Evolutionary conservation across 2,888 invertebrate species (phyloP).

Genomic region (Epistrophe eligans): DNA sequence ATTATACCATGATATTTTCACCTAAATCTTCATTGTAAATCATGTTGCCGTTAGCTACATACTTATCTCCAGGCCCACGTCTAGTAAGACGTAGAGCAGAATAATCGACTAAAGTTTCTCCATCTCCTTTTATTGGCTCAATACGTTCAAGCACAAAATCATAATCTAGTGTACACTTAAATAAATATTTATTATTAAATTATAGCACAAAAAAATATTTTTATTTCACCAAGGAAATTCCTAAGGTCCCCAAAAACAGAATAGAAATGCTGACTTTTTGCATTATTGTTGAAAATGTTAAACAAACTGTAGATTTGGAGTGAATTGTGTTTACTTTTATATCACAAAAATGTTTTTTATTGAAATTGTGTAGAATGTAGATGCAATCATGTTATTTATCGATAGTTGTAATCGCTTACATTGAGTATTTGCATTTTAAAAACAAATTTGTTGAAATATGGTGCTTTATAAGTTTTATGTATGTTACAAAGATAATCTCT

Average conservation of each 20-base stretch:
- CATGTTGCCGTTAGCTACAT: not conserved
- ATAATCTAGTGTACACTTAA: not conserved
- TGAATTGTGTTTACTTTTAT: not conserved
- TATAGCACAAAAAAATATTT: not conserved
- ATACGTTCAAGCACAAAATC: slow-evolving; percentile 1
- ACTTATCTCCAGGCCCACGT: not conserved
- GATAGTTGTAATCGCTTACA: not conserved
- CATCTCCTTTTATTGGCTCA: slow-evolving; percentile 17
- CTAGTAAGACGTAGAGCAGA: not conserved
- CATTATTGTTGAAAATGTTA: not conserved
- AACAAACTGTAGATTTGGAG: not conserved
- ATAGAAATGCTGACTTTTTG: not conserved
- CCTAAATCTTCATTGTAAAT: slow-evolving; percentile 2
- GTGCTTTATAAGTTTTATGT: not conserved
- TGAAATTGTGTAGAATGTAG: not conserved
- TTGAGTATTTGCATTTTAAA: not conserved
- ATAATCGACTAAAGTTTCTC: slow-evolving; percentile 3
- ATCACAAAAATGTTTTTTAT: not conserved
- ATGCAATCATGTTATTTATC: not conserved
- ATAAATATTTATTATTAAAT: not conserved
- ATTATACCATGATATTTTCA: slow-evolving; percentile 6
- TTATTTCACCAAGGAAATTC: not conserved
- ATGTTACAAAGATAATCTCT: not conserved
- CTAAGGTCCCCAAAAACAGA: not conserved
- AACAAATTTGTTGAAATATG: not conserved